Percentiles rank a stretch among this genome's conserved stretches.
phyloP scores from a whole-genome alignment of 2,888 invertebrate species.

The Unio delphinus region DNA sequence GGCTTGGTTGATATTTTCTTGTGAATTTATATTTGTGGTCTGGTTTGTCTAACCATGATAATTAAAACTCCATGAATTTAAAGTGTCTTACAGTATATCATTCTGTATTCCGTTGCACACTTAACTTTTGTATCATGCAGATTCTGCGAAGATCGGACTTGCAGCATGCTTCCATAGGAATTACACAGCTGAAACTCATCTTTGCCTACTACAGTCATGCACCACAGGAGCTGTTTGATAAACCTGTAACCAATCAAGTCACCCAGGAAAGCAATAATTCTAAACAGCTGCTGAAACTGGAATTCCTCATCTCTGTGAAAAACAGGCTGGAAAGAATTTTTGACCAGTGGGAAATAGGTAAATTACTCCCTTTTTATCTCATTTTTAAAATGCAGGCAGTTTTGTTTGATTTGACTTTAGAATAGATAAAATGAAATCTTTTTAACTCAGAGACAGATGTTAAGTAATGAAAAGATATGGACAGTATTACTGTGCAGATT shows the following conservation, averaged over 20 bases:
- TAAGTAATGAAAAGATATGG: background rate
- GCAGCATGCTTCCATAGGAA: conserved; percentile 33
- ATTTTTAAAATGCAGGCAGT: background rate
- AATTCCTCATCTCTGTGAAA: conserved; percentile 51
- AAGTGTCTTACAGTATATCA: too few species aligned
- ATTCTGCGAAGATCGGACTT: conserved; percentile 32
- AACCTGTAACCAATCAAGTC: too few species aligned
- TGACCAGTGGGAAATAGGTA: conserved; percentile 54
- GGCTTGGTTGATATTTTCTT: too few species aligned
- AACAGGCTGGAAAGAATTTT: conserved; percentile 49
- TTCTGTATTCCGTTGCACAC: too few species aligned
- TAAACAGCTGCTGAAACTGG: conserved; percentile 43
- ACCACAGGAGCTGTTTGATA: conserved; percentile 9
- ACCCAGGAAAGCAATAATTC: background rate
- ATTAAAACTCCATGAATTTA: too few species aligned
- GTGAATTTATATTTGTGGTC: too few species aligned
- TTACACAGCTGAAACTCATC: conserved; percentile 58
- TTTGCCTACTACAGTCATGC: conserved; percentile 49
- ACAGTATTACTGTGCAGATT: too few species aligned
- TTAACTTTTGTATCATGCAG: conserved; percentile 14
- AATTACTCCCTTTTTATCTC: background rate
- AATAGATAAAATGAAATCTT: background rate
- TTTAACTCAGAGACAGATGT: background rate
- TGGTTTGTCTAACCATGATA: too few species aligned
- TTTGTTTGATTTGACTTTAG: background rate